Evolutionary conservation across 1,140 invertebrate genomes (phyloP), one percentile per base, ranked within the genome.

Genomic region (Nephotettix cincticeps): DNA sequence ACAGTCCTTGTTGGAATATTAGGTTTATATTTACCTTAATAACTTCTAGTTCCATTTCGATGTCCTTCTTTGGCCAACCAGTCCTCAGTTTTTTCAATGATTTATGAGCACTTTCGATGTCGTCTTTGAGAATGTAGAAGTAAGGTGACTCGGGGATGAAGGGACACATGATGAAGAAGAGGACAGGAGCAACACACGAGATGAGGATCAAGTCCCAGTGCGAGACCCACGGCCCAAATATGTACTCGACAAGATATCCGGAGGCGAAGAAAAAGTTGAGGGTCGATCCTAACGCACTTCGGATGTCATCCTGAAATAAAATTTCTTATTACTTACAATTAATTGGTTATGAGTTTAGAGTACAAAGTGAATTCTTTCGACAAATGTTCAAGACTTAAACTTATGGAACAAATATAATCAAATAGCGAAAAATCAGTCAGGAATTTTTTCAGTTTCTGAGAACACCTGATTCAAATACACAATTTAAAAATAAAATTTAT

Each of bases 71-170:
- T 25, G 13, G 27, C 56, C 56, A 61, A 27, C 56, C 56, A 27
- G 13, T 61, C n/a, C 56, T 61, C 9, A 61, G 25, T 28, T 13
- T 61, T 61, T 61, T 61, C 25, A 61, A n/a, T 27, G 56, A 61
- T 23, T 61, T 61, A 11, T 61, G 23, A 27, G 56, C 56, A 27
- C n/a, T 28, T 23, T 61, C 27, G 13, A 61, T 23, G 25, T 61
- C 56, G 28, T 61, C 25, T 25, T 61, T 61, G 2, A 61, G 6
- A 2, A 61, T 61, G 56, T 61, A 61, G 56, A 86, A 92, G 66
- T 88, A 88, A 0, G 94, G 94, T 36, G 91, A 91, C 77, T 96
- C 94, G 0, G 94, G 94, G 83, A 94, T 90, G 63, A 88, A 87
- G 6, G 87, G 65, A 82, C 91, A 91, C 74, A 89, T 88, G 0